These are phyloP conservation scores for Pygmarrhopalites habei DNA, from an alignment of 1,140 invertebrate species.

Conservation along the genomic window DNA sequence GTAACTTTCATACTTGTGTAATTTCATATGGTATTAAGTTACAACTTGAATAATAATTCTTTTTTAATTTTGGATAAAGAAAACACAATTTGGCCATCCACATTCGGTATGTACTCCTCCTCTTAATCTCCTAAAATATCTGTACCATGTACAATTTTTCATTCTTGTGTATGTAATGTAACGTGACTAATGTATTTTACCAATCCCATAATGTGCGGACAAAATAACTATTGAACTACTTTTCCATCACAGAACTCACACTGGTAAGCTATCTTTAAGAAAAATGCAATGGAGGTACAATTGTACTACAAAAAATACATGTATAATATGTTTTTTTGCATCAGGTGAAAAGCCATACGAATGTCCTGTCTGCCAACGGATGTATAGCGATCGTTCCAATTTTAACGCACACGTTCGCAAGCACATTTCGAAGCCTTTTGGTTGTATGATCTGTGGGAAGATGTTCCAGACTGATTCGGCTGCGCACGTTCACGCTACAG, in stretches of 20 bases:
- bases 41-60: too few relatives aligned
- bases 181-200: not conserved
- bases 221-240: not conserved
- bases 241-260: not conserved
- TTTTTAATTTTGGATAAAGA: too few relatives aligned
- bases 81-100: constrained; percentile 17
- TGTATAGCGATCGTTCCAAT: constrained; percentile 40
- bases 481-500: constrained; percentile 11
- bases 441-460: constrained; percentile 17
- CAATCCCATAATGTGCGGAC: not conserved
- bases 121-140: not conserved
- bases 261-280: not conserved
- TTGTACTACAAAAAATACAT: not conserved
- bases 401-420: constrained; percentile 21
- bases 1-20: too few relatives aligned
- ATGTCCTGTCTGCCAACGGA: constrained; percentile 54
- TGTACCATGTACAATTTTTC: not conserved
- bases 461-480: constrained; percentile 11
- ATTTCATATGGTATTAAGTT: too few relatives aligned
- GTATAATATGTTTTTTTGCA: not conserved
- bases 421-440: constrained; percentile 22
- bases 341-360: constrained; percentile 54
- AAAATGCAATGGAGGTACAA: not conserved
- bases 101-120: constrained; percentile 44
- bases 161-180: not conserved